These are phyloP conservation scores for Lampris incognitus DNA, from an alignment of 2,113 vertebrate genomes.

Conservation along the genomic window DNA sequence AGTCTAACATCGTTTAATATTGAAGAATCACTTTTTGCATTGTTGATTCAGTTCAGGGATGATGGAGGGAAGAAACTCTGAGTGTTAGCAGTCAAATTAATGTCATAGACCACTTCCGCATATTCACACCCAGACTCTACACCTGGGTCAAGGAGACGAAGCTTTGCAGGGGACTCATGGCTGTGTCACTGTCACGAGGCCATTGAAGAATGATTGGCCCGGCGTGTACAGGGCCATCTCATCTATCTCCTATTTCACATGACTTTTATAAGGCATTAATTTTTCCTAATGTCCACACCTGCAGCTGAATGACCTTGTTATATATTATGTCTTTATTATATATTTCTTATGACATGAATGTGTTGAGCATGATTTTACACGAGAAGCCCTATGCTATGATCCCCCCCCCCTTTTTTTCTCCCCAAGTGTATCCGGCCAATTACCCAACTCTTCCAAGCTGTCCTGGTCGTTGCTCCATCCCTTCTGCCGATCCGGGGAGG, in stretches of 20 bases:
- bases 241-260: slow-evolving; percentile 53
- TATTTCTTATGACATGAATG: too few relatives aligned
- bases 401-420: too few relatives aligned
- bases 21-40: too few relatives aligned
- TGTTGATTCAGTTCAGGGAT: too few relatives aligned
- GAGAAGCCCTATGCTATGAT: too few relatives aligned
- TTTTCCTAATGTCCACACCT: slow-evolving; percentile 38
- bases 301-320: slow-evolving; percentile 12
- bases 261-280: slow-evolving; percentile 14
- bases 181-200: slow-evolving; percentile 1
- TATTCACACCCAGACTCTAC: slow-evolving; percentile 19
- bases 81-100: slow-evolving; percentile 38
- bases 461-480: too few relatives aligned
- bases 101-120: slow-evolving; percentile 43
- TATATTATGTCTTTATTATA: too few relatives aligned
- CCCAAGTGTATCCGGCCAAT: too few relatives aligned
- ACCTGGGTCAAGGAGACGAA: slow-evolving; percentile 1
- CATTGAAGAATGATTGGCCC: neutral
- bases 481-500: too few relatives aligned
- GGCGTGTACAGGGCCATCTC: slow-evolving; percentile 34
- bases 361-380: neutral
- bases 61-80: too few relatives aligned
- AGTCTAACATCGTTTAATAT: too few relatives aligned
- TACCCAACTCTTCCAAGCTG: too few relatives aligned
- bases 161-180: slow-evolving; percentile 7